Base-by-base conservation (phyloP, 2,113 vertebrate genomes). In the Oryzias celebensis region DNA sequence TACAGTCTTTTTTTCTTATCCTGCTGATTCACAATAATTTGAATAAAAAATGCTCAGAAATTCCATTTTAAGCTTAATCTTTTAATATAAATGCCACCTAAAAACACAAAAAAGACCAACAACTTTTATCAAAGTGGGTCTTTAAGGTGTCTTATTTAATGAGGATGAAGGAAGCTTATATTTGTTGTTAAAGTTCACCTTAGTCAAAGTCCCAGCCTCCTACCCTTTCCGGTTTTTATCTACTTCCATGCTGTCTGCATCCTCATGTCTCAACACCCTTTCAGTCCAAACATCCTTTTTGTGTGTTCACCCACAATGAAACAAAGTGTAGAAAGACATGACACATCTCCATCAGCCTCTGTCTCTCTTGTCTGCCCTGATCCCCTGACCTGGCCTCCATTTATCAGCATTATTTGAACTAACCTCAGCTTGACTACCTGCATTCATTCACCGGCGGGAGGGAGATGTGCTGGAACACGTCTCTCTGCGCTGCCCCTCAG, bases 271-370 rank as follows among this genome's bases (percentile, higher is more conserved):
- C 88, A 85, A 78, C 82, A 65, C 68, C 70, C 62, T 75, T 84
- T 79, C 18, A 77, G 79, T 75, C 66, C 45, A 75, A 87, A 83
- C 71, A 78, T 78, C 85, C 83, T 89, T 86, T 90, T 88, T 87
- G 72, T 66, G 55, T 88, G 89, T 92, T 91, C 90, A 90, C 87
- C 70, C 86, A 68, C 36, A 36, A 36, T 36, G 81, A 89, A 48
- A 86, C 83, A 86, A 70, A 80, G 68, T 36, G 59, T 10, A 42
- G 89, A 91, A 62, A 83, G 86, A 88, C 43, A 55, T 68, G 45
- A 50, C 58, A 54, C 52, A 56, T 58, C 60, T 73, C 68, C 65
- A 48, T 73, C 67, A 45, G 77, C 77, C 81, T 80, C 77, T 44
- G 66, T 20, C 76, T 82, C 59, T 50, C 42, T 56, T 52, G 58